Conservation (phyloP, 2,113 vertebrate genomes). For the Coreoperca whiteheadi region DNA sequence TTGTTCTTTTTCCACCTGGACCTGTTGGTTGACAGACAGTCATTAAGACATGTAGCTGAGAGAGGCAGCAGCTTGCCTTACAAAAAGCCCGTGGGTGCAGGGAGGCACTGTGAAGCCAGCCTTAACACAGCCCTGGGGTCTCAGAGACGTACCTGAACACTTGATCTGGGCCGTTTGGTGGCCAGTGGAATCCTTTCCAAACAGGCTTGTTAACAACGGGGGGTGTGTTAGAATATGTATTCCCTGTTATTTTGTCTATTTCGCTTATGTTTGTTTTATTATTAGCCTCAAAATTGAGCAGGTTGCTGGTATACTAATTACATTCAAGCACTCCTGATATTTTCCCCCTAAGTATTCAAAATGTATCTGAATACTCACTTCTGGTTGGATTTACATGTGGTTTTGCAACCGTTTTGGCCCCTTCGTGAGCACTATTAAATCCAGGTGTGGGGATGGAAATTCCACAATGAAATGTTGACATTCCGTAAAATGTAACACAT, state of each 20-base stretch:
- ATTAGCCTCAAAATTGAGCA: slow-evolving; percentile 22
- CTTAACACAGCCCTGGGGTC: slow-evolving; percentile 72
- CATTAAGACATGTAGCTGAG: slow-evolving; percentile 44
- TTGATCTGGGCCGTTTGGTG: slow-evolving; percentile 33
- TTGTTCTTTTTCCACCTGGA: slow-evolving; percentile 23
- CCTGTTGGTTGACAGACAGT: slow-evolving; percentile 18
- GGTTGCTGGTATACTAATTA: slow-evolving; percentile 29
- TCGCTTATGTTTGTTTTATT: slow-evolving; percentile 18
- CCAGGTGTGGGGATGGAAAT: slow-evolving; percentile 3
- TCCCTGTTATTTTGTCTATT: slow-evolving; percentile 23
- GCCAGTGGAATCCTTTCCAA: slow-evolving; percentile 42
- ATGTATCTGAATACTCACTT: neutral
- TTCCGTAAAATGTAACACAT: slow-evolving; percentile 68
- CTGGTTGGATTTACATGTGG: slow-evolving; percentile 21
- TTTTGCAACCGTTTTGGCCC: slow-evolving; percentile 17
- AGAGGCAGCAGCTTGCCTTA: slow-evolving; percentile 74
- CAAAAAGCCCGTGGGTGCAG: slow-evolving; percentile 53
- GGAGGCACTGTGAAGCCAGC: slow-evolving; percentile 73
- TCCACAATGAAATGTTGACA: slow-evolving; percentile 61
- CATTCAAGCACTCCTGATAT: slow-evolving; percentile 29
- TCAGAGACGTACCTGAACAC: slow-evolving; percentile 40
- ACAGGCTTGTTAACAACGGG: slow-evolving; percentile 23
- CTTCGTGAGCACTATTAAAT: slow-evolving; percentile 24
- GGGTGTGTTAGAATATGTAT: slow-evolving; percentile 41
- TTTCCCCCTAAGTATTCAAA: neutral